Evolutionary conservation across 2,888 invertebrate genomes (phyloP).

Genomic region (Sesamia inferens): DNA sequence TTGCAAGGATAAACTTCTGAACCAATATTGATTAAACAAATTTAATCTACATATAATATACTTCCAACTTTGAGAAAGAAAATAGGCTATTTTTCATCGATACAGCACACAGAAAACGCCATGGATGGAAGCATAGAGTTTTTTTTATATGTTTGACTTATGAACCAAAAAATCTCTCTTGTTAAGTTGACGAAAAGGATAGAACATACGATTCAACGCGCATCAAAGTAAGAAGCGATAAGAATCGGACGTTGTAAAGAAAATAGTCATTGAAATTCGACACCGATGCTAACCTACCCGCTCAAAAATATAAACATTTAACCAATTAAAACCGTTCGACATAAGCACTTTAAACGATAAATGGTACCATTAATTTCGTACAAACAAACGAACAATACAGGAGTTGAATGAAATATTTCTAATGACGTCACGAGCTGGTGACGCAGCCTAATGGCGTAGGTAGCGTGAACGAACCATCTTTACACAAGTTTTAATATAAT

Average conservation of each 20-base stretch:
- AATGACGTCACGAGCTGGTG: conserved; percentile 54
- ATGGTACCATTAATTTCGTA: conserved; percentile 38
- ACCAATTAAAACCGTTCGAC: conserved; percentile 30
- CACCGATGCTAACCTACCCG: conserved; percentile 1
- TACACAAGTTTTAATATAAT: conserved; percentile 23
- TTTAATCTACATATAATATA: background rate
- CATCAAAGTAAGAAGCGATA: background rate
- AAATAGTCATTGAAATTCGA: conserved; percentile 18
- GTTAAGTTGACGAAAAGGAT: background rate
- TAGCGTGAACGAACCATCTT: conserved; percentile 23
- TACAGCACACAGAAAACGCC: background rate
- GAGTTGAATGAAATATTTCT: conserved; percentile 42
- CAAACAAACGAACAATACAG: conserved; percentile 33
- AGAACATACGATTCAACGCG: background rate
- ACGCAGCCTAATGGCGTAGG: conserved; percentile 47
- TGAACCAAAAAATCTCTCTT: background rate
- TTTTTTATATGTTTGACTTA: background rate
- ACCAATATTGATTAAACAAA: too few relatives aligned
- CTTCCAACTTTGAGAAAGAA: background rate
- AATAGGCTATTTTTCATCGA: background rate
- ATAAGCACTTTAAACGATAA: conserved; percentile 32
- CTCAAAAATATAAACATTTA: conserved; percentile 28
- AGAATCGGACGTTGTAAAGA: conserved; percentile 4
- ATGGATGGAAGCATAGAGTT: background rate
- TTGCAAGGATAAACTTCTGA: too few relatives aligned